phyloP scores from a whole-genome alignment of 1,140 invertebrate genomes.

The Pseudomyrmex flavicornis region DNA sequence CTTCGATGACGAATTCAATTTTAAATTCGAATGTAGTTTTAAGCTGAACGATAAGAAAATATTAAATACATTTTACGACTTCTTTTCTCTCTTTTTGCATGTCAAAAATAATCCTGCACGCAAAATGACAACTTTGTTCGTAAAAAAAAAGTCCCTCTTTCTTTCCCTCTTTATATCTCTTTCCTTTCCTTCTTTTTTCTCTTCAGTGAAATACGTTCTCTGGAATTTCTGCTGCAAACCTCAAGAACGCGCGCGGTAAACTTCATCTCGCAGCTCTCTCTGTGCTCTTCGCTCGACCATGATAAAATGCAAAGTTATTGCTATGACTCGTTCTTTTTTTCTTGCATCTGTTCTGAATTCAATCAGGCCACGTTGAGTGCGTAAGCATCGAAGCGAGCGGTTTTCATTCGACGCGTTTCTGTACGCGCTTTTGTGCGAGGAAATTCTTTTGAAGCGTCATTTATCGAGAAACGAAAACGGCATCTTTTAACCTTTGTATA shows the following conservation, averaged over 20 bases:
- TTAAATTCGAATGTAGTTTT: slow-evolving; percentile 47
- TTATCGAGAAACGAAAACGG: slow-evolving; percentile 2
- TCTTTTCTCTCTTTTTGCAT: neutral
- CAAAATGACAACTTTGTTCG: slow-evolving; percentile 6
- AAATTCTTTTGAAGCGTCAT: neutral
- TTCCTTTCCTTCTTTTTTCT: neutral
- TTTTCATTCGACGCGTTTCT: slow-evolving; percentile 8
- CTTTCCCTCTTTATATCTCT: neutral
- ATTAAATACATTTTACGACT: slow-evolving; percentile 39
- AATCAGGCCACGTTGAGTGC: neutral
- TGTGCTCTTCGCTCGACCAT: slow-evolving; percentile 8
- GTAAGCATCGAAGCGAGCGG: neutral
- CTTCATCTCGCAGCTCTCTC: slow-evolving; percentile 10
- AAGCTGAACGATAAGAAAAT: slow-evolving; percentile 17
- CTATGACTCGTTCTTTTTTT: neutral
- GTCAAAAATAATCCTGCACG: slow-evolving; percentile 21
- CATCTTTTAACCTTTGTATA: slow-evolving; percentile 22
- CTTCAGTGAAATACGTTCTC: slow-evolving; percentile 3
- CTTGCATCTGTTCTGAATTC: slow-evolving; percentile 28
- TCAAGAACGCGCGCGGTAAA: slow-evolving; percentile 36
- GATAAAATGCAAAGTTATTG: slow-evolving; percentile 44
- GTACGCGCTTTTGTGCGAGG: neutral
- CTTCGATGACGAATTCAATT: slow-evolving; percentile 39
- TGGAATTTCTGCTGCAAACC: slow-evolving; percentile 23
- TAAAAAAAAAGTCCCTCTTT: slow-evolving; percentile 12